Evolutionary conservation across 2,113 vertebrate genomes (phyloP).

Genomic region (Mirounga angustirostris): DNA sequence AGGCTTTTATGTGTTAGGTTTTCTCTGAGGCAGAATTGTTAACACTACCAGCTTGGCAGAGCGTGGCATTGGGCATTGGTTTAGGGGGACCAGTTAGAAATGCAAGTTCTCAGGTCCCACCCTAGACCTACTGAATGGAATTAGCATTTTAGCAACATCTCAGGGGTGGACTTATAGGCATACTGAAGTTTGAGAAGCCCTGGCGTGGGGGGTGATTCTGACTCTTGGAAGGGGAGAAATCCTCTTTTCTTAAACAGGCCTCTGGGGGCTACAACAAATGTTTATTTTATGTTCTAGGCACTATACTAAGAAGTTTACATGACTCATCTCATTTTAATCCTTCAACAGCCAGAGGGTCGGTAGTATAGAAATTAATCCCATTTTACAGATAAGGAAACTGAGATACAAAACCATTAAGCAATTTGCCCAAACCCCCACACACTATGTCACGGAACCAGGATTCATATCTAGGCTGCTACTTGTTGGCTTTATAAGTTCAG

Average conservation of each 20-base stretch:
- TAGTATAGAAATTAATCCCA: neutral
- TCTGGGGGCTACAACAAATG: neutral
- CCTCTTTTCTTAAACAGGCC: neutral
- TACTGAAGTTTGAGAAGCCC: neutral
- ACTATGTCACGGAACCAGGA: neutral
- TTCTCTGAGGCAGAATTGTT: neutral
- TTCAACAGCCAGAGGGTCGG: neutral
- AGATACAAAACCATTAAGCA: neutral
- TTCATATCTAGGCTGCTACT: neutral
- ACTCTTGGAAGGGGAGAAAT: neutral
- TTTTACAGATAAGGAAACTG: conserved; percentile 24
- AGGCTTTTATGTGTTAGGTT: neutral
- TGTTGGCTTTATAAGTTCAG: neutral
- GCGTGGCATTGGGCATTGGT: neutral
- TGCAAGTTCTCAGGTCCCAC: neutral
- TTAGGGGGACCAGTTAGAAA: neutral
- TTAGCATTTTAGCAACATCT: neutral
- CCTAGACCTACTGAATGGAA: neutral
- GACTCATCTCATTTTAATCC: neutral
- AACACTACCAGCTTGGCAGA: neutral
- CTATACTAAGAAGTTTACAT: neutral
- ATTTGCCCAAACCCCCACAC: neutral
- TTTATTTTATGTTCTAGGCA: neutral
- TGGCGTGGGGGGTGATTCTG: neutral
- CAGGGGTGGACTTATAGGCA: neutral